Base-by-base conservation (phyloP, 2,888 invertebrate genomes). In the Plemyria rubiginata region DNA sequence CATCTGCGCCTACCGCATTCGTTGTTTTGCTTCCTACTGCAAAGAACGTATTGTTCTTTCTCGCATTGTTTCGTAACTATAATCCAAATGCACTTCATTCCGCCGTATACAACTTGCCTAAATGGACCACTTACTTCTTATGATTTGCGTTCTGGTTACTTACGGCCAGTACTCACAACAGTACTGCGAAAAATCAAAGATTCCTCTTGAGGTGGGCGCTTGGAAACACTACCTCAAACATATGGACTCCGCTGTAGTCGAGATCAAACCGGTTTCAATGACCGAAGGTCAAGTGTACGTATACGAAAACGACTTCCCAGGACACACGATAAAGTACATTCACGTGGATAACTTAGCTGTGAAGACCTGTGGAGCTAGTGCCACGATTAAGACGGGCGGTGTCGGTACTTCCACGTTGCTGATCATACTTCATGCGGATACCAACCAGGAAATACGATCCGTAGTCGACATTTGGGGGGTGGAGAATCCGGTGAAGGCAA, bases 391-490 rank as follows among this genome's bases (percentile, higher is more conserved):
- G 65, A 73, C 74, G 9, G 90, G 90, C 2, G 91, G 91, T 0
- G 49, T 91, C 0, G 86, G 78, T 0, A 70, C 71, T 2, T 83
- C 86, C 0, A 74, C 79, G 0, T 82, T 90, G 2, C 70, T 91
- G 0, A 78, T 91, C n/a, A 79, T 91, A 0, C 76, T 91, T 0
- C 84, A 82, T 43, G 86, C 91, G 0, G 81, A 69, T 1, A 72
- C 81, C 0, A 81, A 86, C 64, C 81, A 88, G 22, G 90, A 90
- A 63, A 90, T 91, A 15, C 73, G 90, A 1, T 81, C 89, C 0
- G 89, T 91, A 0, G 79, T 91, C 6, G 90, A 91, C 54, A 85
- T 91, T 28, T 91, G 91, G 91, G 91, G 90, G 0, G 76, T 73
- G 5, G 81, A 75, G 65, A 67, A 12, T 8, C 49, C 16, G 3